Evolutionary conservation across 2,797 vertebrate species (phyloP), one percentile per base, ranked within the genome.

Genomic region (Coccyzus lansbergi): DNA sequence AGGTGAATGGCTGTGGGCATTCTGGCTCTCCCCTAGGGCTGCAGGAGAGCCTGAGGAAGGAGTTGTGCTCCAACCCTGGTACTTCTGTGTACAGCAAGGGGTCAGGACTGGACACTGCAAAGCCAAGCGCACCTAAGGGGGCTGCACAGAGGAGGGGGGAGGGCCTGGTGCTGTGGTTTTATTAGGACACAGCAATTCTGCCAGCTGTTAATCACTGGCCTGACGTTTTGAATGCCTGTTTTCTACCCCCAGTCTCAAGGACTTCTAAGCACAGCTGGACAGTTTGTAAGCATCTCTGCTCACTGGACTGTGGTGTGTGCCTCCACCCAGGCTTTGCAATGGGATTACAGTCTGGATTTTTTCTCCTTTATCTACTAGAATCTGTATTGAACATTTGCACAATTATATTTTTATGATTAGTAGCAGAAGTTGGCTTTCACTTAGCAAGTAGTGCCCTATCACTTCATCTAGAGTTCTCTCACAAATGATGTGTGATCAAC

Each of bases 1-100:
- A 31, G 3, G 16, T 2, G 4, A n/a, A 10, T 0, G 2, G 22
- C 16, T 38, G 0, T 2, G 40, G 14, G 21, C 1, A 5, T 19
- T 33, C 69, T 55, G 62, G 20, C 11, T 22, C 20, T 58, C 14
- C 15, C 40, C 5, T 15, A 25, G 63, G 44, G 10, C 49, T 44
- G 53, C 19, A 2, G 79, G 51, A 49, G 28, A 40, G n/a, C 51
- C 42, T 15, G 49, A 15, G 29, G 33, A 24, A 10, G 22, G 40
- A 53, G 52, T 65, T 15, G 22, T 6, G 17, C 18, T 42, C 29
- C 26, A 7, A 18, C 38, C 40, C 38, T 8, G 42, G 36, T 3
- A 3, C 18, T 4, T 25, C 51, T 36, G 17, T 0, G 3, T 10
- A 2, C 10, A 17, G 51, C 56, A 7, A 7, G 0, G 2, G 75